phyloP scores from a whole-genome alignment of 2,113 vertebrate genomes.

The Triplophysa rosa region DNA sequence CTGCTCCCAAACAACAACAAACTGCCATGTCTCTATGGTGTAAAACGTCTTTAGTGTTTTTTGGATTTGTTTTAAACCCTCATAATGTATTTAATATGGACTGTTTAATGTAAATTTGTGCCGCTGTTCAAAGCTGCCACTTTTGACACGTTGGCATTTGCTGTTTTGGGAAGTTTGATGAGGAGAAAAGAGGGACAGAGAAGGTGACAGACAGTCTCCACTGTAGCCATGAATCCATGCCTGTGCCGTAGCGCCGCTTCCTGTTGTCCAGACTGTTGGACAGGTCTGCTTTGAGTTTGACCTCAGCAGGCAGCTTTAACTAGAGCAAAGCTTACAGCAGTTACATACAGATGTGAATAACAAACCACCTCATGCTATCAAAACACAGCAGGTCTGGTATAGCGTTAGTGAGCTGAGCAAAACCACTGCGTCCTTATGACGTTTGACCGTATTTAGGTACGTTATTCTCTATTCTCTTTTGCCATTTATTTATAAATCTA shows the following conservation, averaged over 20 bases:
- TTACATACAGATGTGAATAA: conserved; percentile 8
- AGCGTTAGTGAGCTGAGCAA: background rate
- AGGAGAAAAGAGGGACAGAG: conserved; percentile 4
- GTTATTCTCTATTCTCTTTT: background rate
- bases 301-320: conserved; percentile 16
- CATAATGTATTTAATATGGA: background rate
- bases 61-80: background rate
- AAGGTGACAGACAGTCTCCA: conserved; percentile 16
- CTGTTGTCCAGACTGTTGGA: conserved; percentile 21
- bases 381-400: conserved; percentile 22
- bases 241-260: conserved; percentile 11
- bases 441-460: background rate
- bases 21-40: background rate
- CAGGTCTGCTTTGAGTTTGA: background rate
- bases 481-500: background rate
- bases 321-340: conserved; percentile 21
- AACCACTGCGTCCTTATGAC: background rate
- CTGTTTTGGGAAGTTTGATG: background rate
- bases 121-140: conserved; percentile 28
- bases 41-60: background rate
- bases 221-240: conserved; percentile 4
- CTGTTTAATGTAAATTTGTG: background rate
- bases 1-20: conserved; percentile 5
- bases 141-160: background rate
- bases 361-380: conserved; percentile 7